These are phyloP conservation scores for Felis catus DNA, from an alignment of 2,113 vertebrate species.

Conservation along the genomic window F.catus_Fca126_mat1.0 CM031420.1:79459001-79459500, in stretches of 20 bases:
- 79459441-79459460: background rate
- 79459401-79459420: background rate
- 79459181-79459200: background rate
- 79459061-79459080: background rate
- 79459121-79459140: background rate
- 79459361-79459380: background rate
- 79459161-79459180: background rate
- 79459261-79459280: background rate
- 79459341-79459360: background rate
- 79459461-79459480: background rate
- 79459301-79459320: background rate
- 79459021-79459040: constrained; percentile 27
- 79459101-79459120: background rate
- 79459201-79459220: background rate
- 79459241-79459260: background rate
- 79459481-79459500: background rate
- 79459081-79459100: background rate
- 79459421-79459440: background rate
- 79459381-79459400: background rate
- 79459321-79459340: background rate
- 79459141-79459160: background rate
- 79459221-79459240: constrained; percentile 8
- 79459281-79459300: background rate
- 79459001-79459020: background rate
- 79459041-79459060: background rate